Evolutionary conservation across 1,140 invertebrate genomes (phyloP).

Genomic region (Lanistes nyassanus): DNA sequence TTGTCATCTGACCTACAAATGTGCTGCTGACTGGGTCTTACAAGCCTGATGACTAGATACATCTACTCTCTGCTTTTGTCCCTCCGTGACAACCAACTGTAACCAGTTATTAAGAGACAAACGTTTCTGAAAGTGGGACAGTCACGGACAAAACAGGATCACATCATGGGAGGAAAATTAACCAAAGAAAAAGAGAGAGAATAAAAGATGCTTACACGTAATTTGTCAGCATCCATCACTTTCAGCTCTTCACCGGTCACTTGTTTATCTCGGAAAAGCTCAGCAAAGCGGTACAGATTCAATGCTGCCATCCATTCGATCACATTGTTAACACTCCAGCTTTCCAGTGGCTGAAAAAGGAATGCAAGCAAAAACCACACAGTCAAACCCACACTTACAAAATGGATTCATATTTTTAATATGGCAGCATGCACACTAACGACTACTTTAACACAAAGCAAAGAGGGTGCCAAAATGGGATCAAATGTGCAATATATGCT

Average conservation of each 20-base stretch:
- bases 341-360: constrained; percentile 72
- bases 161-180: no score
- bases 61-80: no score
- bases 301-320: constrained; percentile 82
- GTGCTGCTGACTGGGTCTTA: no score
- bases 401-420: not conserved
- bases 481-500: no score
- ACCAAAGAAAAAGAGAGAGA: no score
- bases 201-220: constrained; percentile 78
- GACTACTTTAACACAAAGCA: not conserved
- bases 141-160: no score
- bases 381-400: not conserved
- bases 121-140: no score
- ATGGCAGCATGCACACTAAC: not conserved
- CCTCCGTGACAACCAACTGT: no score
- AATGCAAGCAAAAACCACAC: constrained; percentile 4
- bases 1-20: no score
- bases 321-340: constrained; percentile 78
- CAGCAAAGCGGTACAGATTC: constrained; percentile 78
- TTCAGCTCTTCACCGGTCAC: constrained; percentile 78
- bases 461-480: not conserved
- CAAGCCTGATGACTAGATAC: no score
- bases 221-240: constrained; percentile 76
- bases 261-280: constrained; percentile 79
- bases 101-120: no score